phyloP scores from a whole-genome alignment of 2,888 invertebrate species.

The Epistrophe eligans region DNA sequence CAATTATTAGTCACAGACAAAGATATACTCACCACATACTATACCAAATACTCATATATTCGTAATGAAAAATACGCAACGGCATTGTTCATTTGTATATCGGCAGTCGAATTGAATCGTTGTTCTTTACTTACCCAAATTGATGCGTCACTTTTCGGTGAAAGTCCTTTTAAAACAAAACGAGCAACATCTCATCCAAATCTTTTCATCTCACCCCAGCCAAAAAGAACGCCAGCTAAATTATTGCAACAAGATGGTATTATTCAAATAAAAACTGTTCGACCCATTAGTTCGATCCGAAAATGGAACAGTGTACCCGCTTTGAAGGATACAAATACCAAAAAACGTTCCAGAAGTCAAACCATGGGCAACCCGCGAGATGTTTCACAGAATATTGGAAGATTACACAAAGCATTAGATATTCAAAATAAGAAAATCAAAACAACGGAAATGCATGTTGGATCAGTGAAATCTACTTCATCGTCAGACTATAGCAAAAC shows the following conservation, averaged over 20 bases:
- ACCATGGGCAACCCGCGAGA: slow-evolving; percentile 41
- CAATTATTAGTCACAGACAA: slow-evolving; percentile 87
- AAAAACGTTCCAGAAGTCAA: slow-evolving; percentile 63
- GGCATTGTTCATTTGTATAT: slow-evolving; percentile 87
- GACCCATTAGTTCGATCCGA: slow-evolving; percentile 70
- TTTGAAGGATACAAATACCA: slow-evolving; percentile 63
- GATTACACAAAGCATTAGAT: slow-evolving; percentile 58
- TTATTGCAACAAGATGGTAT: background rate
- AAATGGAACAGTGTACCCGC: slow-evolving; percentile 78
- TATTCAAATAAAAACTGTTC: slow-evolving; percentile 1
- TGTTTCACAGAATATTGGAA: slow-evolving; percentile 67
- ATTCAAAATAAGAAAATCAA: slow-evolving; percentile 53
- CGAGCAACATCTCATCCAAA: slow-evolving; percentile 86
- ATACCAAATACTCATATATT: slow-evolving; percentile 86
- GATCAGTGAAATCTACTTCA: slow-evolving; percentile 65
- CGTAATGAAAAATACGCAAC: slow-evolving; percentile 86
- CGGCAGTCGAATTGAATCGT: slow-evolving; percentile 87
- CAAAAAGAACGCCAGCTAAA: slow-evolving; percentile 66
- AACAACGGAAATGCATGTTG: slow-evolving; percentile 17
- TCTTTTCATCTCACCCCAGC: slow-evolving; percentile 83
- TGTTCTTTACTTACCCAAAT: slow-evolving; percentile 87
- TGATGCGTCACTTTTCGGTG: slow-evolving; percentile 85
- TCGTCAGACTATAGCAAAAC: slow-evolving; percentile 74
- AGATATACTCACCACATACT: slow-evolving; percentile 86
- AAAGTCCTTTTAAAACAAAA: slow-evolving; percentile 80